Percentiles rank a stretch among this genome's conserved stretches.
phyloP scores from a whole-genome alignment of 1,140 invertebrate genomes.

The Drosophila trapezifrons region DNA sequence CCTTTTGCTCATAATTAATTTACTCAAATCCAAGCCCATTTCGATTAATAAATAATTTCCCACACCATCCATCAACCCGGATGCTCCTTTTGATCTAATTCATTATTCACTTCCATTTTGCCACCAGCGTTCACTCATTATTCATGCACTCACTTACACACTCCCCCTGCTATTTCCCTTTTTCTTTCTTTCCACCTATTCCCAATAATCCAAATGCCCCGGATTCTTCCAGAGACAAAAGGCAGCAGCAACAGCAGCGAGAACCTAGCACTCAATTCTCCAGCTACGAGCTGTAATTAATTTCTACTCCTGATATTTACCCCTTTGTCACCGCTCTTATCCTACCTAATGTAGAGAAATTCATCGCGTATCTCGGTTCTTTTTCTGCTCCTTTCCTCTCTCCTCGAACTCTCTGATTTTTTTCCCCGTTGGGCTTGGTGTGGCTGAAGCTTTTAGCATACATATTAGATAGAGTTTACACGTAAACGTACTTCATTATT shows the following conservation, averaged over 20 bases:
- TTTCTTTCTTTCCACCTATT: not conserved
- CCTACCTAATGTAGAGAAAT: constrained; percentile 36
- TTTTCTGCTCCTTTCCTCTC: not conserved
- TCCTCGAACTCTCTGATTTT: constrained; percentile 18
- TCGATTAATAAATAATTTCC: constrained; percentile 24
- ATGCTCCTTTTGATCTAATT: constrained; percentile 36
- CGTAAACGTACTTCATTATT: constrained; percentile 67
- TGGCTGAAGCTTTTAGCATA: constrained; percentile 56
- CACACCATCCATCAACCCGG: constrained; percentile 1
- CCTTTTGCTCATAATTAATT: not conserved
- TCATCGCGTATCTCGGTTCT: constrained; percentile 6
- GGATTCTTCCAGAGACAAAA: constrained; percentile 13
- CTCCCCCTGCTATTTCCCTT: not conserved
- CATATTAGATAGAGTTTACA: constrained; percentile 67
- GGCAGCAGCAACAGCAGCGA: constrained; percentile 8
- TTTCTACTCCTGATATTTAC: constrained; percentile 30
- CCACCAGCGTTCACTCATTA: constrained; percentile 33
- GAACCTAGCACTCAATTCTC: constrained; percentile 17
- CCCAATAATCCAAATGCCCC: constrained; percentile 22
- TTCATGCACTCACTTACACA: constrained; percentile 19
- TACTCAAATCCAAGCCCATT: not conserved
- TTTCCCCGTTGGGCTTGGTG: constrained; percentile 17
- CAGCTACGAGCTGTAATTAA: constrained; percentile 37
- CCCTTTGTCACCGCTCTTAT: constrained; percentile 21
- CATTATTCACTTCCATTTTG: constrained; percentile 26